These are phyloP conservation scores for Bubo bubo DNA, from an alignment of 2,113 vertebrate species.

Conservation along the genomic window DNA sequence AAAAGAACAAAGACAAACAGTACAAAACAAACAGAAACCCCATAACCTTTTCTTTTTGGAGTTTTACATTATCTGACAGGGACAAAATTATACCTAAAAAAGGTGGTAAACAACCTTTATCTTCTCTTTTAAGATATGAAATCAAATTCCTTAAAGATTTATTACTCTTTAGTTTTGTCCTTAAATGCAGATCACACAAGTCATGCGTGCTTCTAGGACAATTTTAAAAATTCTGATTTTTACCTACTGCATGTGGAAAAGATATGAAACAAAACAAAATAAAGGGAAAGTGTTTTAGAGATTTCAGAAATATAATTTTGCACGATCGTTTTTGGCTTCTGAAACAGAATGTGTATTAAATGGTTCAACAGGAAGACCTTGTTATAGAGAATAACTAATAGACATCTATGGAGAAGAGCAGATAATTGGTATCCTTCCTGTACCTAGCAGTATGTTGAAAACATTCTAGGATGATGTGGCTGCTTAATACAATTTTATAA, in stretches of 20 bases:
- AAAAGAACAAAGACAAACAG: neutral
- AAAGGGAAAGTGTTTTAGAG: neutral
- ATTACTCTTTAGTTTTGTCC: neutral
- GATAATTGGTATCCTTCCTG: neutral
- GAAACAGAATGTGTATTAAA: neutral
- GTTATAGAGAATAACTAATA: neutral
- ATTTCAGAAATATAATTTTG: neutral
- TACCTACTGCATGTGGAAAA: neutral
- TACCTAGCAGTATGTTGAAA: neutral
- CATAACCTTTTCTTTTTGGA: neutral
- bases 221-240: neutral
- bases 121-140: neutral
- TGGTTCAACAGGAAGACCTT: neutral
- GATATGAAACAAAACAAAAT: neutral
- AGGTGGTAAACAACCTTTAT: neutral
- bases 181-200: neutral
- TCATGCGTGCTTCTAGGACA: accelerated
- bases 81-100: neutral
- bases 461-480: neutral
- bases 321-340: neutral
- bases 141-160: neutral
- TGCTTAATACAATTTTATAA: neutral
- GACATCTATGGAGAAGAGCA: neutral
- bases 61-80: neutral
- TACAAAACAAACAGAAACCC: neutral